Conservation (phyloP, 1,140 invertebrate species). For the Drosophila sp. region DNA sequence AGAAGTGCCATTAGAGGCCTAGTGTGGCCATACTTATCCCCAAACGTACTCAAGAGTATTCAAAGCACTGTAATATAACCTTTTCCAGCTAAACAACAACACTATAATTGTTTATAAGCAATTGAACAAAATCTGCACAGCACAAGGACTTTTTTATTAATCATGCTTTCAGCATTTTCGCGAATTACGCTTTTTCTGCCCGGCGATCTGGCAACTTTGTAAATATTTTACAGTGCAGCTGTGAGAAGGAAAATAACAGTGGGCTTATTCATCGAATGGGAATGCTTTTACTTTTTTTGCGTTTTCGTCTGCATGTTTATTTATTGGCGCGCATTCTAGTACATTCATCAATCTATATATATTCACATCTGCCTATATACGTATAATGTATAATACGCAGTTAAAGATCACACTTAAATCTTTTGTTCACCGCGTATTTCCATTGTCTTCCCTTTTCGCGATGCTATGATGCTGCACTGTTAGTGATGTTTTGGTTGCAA, state of each 20-base stretch:
- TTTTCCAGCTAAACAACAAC: not conserved
- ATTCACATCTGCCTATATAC: constrained; percentile 21
- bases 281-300: constrained; percentile 40
- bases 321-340: constrained; percentile 49
- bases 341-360: constrained; percentile 46
- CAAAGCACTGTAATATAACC: constrained; percentile 10
- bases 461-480: constrained; percentile 46
- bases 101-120: constrained; percentile 54
- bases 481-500: constrained; percentile 41
- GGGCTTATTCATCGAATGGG: constrained; percentile 56
- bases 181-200: constrained; percentile 43
- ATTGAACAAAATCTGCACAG: constrained; percentile 32
- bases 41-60: constrained; percentile 22
- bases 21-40: constrained; percentile 20
- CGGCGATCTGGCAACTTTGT: constrained; percentile 32
- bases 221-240: constrained; percentile 32
- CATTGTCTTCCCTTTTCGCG: constrained; percentile 41
- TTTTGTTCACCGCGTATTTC: constrained; percentile 56
- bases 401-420: constrained; percentile 59
- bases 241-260: constrained; percentile 42
- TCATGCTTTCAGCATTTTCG: constrained; percentile 35
- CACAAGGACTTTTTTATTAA: constrained; percentile 23
- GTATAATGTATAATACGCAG: constrained; percentile 60
- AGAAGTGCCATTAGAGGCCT: constrained; percentile 8
- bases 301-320: constrained; percentile 42